Percentiles rank a stretch among this genome's conserved stretches.
Conservation (phyloP, 2,113 vertebrate genomes). For the Pangasianodon gigas region DNA sequence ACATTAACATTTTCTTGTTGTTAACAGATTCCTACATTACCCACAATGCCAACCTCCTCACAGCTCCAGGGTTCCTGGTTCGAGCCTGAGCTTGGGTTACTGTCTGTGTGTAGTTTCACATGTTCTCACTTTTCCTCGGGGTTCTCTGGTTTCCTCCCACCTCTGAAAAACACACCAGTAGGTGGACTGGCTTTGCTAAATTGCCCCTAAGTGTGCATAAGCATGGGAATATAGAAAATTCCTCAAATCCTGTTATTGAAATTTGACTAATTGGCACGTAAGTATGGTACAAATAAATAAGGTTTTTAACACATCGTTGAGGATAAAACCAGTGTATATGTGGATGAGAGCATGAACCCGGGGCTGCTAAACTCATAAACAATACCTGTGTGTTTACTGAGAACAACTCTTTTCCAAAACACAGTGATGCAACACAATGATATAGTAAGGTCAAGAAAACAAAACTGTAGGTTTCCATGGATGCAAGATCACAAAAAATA, state of each 20-base stretch:
- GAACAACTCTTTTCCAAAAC: neutral
- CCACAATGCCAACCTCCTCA: neutral
- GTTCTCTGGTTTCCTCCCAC: neutral
- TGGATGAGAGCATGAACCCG: constrained; percentile 89
- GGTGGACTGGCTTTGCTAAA: neutral
- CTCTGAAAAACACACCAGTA: neutral
- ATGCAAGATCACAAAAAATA: too few relatives aligned
- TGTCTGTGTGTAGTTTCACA: neutral
- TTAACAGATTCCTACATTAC: neutral
- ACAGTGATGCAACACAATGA: too few relatives aligned
- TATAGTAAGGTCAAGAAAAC: neutral
- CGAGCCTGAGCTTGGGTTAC: neutral
- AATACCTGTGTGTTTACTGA: neutral
- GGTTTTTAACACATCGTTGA: too few relatives aligned
- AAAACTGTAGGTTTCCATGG: neutral
- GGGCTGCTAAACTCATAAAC: constrained; percentile 69
- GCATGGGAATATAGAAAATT: too few relatives aligned
- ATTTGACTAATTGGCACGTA: neutral
- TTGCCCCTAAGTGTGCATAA: too few relatives aligned
- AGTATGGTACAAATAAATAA: neutral
- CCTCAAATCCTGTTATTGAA: neutral
- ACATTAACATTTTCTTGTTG: neutral
- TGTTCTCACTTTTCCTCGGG: neutral
- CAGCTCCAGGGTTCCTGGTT: neutral
- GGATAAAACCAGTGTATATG: constrained; percentile 63